These are phyloP conservation scores for Halocynthia roretzi DNA, from an alignment of 23 tunicate genomes.

Conservation along the genomic window DNA sequence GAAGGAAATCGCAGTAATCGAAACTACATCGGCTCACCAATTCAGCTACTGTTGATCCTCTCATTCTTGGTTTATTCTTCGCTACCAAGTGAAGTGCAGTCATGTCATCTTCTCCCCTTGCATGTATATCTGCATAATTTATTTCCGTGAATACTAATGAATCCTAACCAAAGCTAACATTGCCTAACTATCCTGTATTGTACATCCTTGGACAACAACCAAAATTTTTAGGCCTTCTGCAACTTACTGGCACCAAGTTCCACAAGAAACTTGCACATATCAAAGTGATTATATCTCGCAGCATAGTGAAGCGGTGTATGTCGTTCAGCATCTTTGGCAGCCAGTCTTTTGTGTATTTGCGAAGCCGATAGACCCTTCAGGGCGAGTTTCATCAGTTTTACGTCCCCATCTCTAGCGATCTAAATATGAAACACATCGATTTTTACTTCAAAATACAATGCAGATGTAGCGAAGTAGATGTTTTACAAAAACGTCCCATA, in stretches of 20 bases:
- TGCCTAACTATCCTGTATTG: too few relatives aligned
- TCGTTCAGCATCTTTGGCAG: slow-evolving; percentile 56
- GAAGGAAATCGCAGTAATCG: too few relatives aligned
- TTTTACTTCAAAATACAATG: too few relatives aligned
- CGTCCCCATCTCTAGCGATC: slow-evolving; percentile 82
- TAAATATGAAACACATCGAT: not conserved
- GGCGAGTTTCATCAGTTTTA: slow-evolving; percentile 25
- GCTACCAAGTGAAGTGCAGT: slow-evolving; percentile 87
- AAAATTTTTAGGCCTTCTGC: not conserved
- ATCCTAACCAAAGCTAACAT: not conserved
- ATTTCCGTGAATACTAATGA: not conserved
- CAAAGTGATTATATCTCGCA: slow-evolving; percentile 64
- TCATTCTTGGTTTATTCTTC: slow-evolving; percentile 42
- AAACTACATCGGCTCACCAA: too few relatives aligned
- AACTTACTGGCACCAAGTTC: slow-evolving; percentile 57
- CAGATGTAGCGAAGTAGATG: too few relatives aligned
- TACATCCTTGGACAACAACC: too few relatives aligned
- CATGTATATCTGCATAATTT: slow-evolving; percentile 46
- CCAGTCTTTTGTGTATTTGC: slow-evolving; percentile 26
- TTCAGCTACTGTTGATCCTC: too few relatives aligned
- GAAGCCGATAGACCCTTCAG: slow-evolving; percentile 13
- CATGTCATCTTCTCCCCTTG: slow-evolving; percentile 69
- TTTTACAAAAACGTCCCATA: too few relatives aligned
- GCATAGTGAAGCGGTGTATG: slow-evolving; percentile 91
- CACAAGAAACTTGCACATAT: slow-evolving; percentile 53